Conservation (phyloP, 2,888 invertebrate genomes). For the Agonopterix alstromeriana region DNA sequence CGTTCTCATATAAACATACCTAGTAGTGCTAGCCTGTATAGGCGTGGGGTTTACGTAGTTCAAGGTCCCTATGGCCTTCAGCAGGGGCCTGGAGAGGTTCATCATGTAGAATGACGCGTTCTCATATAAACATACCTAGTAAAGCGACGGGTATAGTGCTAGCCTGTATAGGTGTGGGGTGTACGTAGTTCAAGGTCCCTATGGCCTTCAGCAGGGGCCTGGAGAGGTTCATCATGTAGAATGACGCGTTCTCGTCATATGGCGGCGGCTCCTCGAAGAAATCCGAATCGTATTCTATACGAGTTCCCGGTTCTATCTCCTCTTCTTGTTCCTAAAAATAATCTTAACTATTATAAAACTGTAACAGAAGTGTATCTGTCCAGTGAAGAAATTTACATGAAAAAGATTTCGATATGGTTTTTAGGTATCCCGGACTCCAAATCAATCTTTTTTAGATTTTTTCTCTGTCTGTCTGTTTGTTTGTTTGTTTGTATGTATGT, state of each 20-base stretch:
- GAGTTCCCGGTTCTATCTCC: slow-evolving; percentile 49
- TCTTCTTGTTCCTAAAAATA: slow-evolving; percentile 57
- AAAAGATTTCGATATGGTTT: no score
- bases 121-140: slow-evolving; percentile 75
- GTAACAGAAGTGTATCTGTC: no score
- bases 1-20: no score
- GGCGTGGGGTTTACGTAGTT: slow-evolving; percentile 97
- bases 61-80: slow-evolving; percentile 92
- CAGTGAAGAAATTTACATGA: no score
- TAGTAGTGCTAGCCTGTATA: slow-evolving; percentile 93
- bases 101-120: slow-evolving; percentile 92
- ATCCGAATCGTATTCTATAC: slow-evolving; percentile 58
- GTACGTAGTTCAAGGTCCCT: slow-evolving; percentile 89
- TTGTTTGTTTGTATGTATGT: no score
- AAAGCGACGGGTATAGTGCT: slow-evolving; percentile 96
- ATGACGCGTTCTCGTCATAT: slow-evolving; percentile 81
- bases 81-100: slow-evolving; percentile 95
- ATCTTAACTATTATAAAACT: no score
- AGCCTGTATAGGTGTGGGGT: slow-evolving; percentile 98
- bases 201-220: slow-evolving; percentile 95
- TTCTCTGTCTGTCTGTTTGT: no score
- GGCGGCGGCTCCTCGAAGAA: slow-evolving; percentile 81
- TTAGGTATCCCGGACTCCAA: no score
- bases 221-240: slow-evolving; percentile 97
- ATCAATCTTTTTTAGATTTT: no score